Conservation (phyloP, 37 sponge, comb jelly and placozoan genomes). For the Chondrosia reniformis region DNA sequence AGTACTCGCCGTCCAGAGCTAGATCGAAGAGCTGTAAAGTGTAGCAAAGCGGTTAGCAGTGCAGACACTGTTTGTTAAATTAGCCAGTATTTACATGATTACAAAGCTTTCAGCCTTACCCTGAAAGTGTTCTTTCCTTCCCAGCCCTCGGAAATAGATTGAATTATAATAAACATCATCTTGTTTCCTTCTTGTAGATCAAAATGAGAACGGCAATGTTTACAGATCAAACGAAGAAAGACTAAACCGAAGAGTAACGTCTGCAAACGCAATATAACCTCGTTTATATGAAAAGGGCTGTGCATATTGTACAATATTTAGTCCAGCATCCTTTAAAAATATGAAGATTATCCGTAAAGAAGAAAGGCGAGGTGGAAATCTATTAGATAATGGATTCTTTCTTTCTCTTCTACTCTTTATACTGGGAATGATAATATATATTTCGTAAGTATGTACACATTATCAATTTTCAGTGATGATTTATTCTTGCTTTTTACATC, state of each 20-base stretch:
- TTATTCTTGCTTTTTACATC: not conserved
- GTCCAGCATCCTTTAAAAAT: not conserved
- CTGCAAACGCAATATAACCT: too few species aligned
- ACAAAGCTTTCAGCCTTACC: not conserved
- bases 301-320: too few species aligned
- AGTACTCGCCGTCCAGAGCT: conserved; percentile 57
- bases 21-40: conserved; percentile 46
- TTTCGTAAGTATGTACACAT: not conserved
- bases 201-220: not conserved
- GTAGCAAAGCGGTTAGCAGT: not conserved
- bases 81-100: not conserved
- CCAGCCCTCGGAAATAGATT: conserved; percentile 8
- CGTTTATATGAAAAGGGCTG: too few species aligned
- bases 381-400: not conserved
- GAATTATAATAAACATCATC: conserved; percentile 10
- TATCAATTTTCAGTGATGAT: not conserved
- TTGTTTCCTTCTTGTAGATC: not conserved
- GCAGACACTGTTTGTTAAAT: too few species aligned
- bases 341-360: not conserved
- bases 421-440: not conserved
- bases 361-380: not conserved
- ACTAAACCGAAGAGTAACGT: not conserved
- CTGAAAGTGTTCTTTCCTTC: conserved; percentile 26
- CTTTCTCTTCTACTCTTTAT: not conserved
- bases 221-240: not conserved